phyloP scores from a whole-genome alignment of 2,113 vertebrate genomes.

The Hippocampus abdominalis region DNA sequence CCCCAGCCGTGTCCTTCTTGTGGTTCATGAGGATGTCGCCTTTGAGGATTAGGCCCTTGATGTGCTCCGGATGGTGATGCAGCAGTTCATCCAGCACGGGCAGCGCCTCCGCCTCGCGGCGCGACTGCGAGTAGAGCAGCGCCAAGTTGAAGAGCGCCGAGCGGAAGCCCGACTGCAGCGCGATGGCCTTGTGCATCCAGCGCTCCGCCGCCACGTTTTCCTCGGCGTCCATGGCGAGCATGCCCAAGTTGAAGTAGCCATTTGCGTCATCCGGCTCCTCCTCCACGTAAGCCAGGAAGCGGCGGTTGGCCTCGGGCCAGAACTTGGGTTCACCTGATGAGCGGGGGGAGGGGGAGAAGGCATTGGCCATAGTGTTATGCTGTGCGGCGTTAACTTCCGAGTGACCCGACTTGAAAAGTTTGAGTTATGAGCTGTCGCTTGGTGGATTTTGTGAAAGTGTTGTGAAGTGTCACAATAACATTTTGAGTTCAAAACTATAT shows the following conservation, averaged over 20 bases:
- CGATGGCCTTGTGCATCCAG: constrained; percentile 94
- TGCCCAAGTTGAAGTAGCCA: constrained; percentile 97
- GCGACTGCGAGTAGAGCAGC: constrained; percentile 89
- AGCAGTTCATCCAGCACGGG: constrained; percentile 87
- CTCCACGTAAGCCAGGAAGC: constrained; percentile 86
- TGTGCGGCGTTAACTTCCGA: background rate
- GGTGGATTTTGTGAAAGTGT: background rate
- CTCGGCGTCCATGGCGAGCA: constrained; percentile 96
- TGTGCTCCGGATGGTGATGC: constrained; percentile 87
- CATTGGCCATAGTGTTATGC: background rate
- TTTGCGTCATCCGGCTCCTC: constrained; percentile 93
- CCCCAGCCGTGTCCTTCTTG: constrained; percentile 89
- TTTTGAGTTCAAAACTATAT: too few species aligned
- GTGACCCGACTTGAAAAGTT: background rate
- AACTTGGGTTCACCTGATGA: constrained; percentile 83
- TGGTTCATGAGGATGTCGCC: constrained; percentile 99
- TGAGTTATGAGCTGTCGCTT: background rate
- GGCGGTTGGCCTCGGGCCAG: constrained; percentile 90
- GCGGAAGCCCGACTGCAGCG: constrained; percentile 85
- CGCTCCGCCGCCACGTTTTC: constrained; percentile 85
- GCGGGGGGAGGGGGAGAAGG: background rate
- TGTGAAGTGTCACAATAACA: too few species aligned
- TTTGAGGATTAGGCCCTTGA: constrained; percentile 95
- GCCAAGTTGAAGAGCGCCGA: constrained; percentile 96
- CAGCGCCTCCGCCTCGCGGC: constrained; percentile 85